Evolutionary conservation across 1,140 invertebrate species (phyloP), one percentile per base, ranked within the genome.

Genomic region (Potamilus streckersoni): DNA sequence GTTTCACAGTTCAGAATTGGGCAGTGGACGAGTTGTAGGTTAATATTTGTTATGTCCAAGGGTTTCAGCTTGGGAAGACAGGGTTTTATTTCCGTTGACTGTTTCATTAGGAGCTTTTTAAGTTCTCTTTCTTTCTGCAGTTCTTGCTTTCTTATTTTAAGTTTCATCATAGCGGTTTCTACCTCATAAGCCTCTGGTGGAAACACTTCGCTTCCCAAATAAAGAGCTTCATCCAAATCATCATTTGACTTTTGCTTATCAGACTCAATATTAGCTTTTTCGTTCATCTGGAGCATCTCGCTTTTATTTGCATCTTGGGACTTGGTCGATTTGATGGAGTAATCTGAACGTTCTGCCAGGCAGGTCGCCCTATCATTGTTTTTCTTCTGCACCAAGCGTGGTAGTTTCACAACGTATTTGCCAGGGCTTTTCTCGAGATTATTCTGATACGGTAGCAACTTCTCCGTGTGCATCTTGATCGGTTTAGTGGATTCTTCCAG

Each of bases 161-260:
- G 65, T 38, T 64, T 71, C 12, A 0, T 62, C 63, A 31, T 59
- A 0, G 66, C 15, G 8, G 23, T 61, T 31, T 19, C 38, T 23
- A 12, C 16, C 38, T 49, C 38, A 11, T 49, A 49, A 49, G 11
- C 38, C 38, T 49, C 38, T 49, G 38, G 38, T 49, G 38, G 38
- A 49, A 49, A 4, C 38, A 49, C 38, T 49, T 65, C 49, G 49
- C 69, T 71, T 20, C 64, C 72, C 17, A 77, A 57, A 27, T 72
- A 69, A 61, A 77, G 69, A 23, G 69, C 75, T 69, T 77, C 70
- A 15, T 69, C 75, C 69, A 69, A 77, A 55, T 69, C 72, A 15
- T 68, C 58, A 55, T 69, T 65, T 20, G 20, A 49, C 20, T 77
- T 58, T 56, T 56, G n/a, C 55, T 20, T 17, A 27, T 19, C 16